These are phyloP conservation scores for Saxidomus purpurata DNA, from an alignment of 1,140 invertebrate species.

Conservation along the genomic window DNA sequence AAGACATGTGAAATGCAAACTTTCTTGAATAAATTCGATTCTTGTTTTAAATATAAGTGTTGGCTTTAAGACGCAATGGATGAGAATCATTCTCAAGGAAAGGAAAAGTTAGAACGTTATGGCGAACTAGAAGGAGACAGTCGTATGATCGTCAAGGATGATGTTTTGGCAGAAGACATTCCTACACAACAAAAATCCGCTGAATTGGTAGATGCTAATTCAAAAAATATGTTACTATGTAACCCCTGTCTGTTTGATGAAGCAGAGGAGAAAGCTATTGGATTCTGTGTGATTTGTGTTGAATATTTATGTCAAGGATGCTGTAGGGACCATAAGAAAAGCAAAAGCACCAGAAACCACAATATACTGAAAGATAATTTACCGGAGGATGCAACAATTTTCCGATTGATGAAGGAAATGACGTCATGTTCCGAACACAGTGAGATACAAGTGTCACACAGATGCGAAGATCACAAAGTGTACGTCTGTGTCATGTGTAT, in stretches of 20 bases:
- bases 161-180: background rate
- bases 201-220: background rate
- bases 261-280: background rate
- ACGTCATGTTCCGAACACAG: background rate
- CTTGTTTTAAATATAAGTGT: too few relatives aligned
- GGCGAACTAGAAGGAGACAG: background rate
- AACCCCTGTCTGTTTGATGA: constrained; percentile 33
- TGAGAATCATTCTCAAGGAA: too few relatives aligned
- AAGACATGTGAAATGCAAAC: too few relatives aligned
- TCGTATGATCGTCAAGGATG: background rate
- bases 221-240: background rate
- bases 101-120: too few relatives aligned
- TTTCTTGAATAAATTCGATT: too few relatives aligned
- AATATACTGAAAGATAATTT: background rate
- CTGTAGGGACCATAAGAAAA: constrained; percentile 16
- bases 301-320: constrained; percentile 29
- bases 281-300: constrained; percentile 24
- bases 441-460: background rate
- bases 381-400: background rate
- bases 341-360: constrained; percentile 14
- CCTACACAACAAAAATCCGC: background rate
- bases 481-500: constrained; percentile 3
- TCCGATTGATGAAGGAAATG: background rate
- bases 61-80: too few relatives aligned
- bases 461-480: background rate